phyloP scores from a whole-genome alignment of 2,888 invertebrate species.

The Latrodectus hesperus region DNA sequence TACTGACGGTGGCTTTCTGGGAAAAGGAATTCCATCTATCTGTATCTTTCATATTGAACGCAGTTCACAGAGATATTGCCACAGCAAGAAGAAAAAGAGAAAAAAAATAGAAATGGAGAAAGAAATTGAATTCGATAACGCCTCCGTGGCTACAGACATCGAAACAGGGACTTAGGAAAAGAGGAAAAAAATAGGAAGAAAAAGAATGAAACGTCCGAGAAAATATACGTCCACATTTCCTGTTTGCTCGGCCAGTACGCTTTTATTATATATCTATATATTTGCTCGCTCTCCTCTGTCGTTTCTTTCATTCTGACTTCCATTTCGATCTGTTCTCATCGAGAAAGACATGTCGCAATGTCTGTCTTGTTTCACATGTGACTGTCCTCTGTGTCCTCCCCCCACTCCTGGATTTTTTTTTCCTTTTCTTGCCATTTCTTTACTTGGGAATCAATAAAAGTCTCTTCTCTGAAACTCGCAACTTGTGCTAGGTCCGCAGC shows the following conservation, averaged over 20 bases:
- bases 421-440: constrained; percentile 11
- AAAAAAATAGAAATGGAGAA: constrained; percentile 16
- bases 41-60: constrained; percentile 32
- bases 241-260: constrained; percentile 64
- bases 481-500: no score
- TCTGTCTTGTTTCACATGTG: constrained; percentile 62
- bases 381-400: constrained; percentile 48
- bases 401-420: constrained; percentile 1
- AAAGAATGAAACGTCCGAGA: constrained; percentile 20
- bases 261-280: constrained; percentile 63
- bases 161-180: constrained; percentile 29
- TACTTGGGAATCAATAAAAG: constrained; percentile 50
- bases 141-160: constrained; percentile 9
- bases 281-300: constrained; percentile 5
- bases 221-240: constrained; percentile 67
- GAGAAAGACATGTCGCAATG: constrained; percentile 63
- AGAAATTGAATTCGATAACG: constrained; percentile 67
- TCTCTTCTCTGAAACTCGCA: no score
- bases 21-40: constrained; percentile 48
- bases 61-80: constrained; percentile 18
- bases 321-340: constrained; percentile 46
- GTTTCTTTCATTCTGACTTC: constrained; percentile 16
- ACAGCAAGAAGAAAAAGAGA: constrained; percentile 26
- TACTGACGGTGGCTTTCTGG: neutral
- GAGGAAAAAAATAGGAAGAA: constrained; percentile 8